phyloP scores from a whole-genome alignment of 2,888 invertebrate species.

The Parnassius mnemosyne region DNA sequence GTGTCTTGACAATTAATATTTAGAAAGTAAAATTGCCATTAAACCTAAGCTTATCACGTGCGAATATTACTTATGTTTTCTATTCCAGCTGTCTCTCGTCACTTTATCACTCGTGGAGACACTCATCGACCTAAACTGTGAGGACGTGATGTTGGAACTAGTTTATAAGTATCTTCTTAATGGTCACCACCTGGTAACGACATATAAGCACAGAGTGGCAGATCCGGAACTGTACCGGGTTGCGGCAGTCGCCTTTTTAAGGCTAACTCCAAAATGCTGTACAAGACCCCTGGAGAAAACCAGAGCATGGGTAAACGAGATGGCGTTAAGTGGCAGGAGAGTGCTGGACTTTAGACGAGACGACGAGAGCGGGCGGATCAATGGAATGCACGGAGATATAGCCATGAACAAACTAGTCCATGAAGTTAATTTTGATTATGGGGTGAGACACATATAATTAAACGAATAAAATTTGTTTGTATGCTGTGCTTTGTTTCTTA shows the following conservation, averaged over 20 bases:
- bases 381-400: constrained; percentile 64
- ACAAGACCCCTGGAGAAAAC: constrained; percentile 58
- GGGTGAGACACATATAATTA: constrained; percentile 50
- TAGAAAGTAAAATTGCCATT: too few species aligned
- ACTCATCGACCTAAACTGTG: constrained; percentile 94
- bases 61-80: background rate
- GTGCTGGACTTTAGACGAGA: constrained; percentile 56
- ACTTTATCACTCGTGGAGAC: constrained; percentile 95
- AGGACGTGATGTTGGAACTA: constrained; percentile 96
- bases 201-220: constrained; percentile 53
- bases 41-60: too few species aligned
- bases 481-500: too few species aligned
- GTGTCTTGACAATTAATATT: too few species aligned
- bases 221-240: constrained; percentile 65
- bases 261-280: constrained; percentile 83
- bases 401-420: constrained; percentile 68
- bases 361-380: constrained; percentile 51
- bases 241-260: constrained; percentile 62
- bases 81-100: constrained; percentile 88
- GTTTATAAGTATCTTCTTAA: constrained; percentile 88
- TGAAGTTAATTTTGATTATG: constrained; percentile 68
- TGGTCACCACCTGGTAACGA: constrained; percentile 60
- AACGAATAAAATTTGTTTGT: too few species aligned
- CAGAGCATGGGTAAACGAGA: constrained; percentile 63
- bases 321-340: constrained; percentile 55